Evolutionary conservation across 2,797 vertebrate genomes (phyloP).

Genomic region (Spizella passerina): DNA sequence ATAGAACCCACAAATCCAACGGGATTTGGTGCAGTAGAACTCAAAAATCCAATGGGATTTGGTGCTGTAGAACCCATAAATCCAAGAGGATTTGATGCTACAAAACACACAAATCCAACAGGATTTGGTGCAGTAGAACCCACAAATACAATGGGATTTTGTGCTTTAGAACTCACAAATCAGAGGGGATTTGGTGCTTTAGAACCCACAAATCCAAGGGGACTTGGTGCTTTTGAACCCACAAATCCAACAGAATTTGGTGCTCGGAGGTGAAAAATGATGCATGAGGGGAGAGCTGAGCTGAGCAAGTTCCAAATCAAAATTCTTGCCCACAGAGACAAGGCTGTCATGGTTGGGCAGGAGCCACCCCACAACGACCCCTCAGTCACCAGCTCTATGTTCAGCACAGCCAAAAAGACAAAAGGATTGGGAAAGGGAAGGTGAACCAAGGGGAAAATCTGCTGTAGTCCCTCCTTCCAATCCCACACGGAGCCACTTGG

Average conservation of each 20-base stretch:
- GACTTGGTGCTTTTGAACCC: too few species aligned
- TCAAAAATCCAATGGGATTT: too few species aligned
- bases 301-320: too few species aligned
- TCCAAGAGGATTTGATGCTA: too few species aligned
- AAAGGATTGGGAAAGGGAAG: background rate
- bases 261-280: background rate
- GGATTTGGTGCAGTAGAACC: background rate
- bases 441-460: background rate
- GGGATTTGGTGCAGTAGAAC: background rate
- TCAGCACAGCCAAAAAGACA: background rate
- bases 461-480: background rate
- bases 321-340: background rate
- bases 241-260: too few species aligned
- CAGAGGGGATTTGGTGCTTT: accelerated
- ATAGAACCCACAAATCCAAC: too few species aligned
- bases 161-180: too few species aligned
- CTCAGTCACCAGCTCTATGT: background rate
- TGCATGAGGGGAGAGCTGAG: background rate
- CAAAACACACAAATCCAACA: too few species aligned
- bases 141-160: background rate
- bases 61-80: too few species aligned
- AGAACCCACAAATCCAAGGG: too few species aligned
- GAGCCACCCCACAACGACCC: background rate
- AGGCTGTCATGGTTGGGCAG: background rate
- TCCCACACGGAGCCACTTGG: background rate